Percentiles rank a stretch among this genome's conserved stretches.
phyloP scores from a whole-genome alignment of 2,113 vertebrate genomes.

The Halichoerus grypus region DNA sequence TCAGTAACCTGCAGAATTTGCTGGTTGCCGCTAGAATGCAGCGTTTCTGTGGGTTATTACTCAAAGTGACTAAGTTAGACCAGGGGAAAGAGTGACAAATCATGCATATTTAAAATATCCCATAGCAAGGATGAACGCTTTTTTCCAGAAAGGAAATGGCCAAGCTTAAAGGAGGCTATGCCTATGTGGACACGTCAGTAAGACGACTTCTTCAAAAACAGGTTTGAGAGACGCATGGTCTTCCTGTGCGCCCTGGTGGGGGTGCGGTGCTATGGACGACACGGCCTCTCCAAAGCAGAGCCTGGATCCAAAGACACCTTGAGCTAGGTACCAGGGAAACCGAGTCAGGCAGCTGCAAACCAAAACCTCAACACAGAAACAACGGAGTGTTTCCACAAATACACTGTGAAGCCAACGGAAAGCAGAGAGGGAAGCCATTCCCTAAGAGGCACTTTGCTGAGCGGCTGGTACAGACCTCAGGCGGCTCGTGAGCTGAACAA shows the following conservation, averaged over 20 bases:
- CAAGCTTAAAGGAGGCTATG: not conserved
- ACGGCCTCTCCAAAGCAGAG: not conserved
- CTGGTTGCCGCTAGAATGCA: not conserved
- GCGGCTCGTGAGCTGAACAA: not conserved
- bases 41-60: not conserved
- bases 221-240: not conserved
- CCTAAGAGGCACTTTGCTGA: not conserved
- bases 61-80: not conserved
- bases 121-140: not conserved
- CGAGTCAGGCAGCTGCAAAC: not conserved
- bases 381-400: not conserved
- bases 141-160: not conserved
- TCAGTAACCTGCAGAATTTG: not conserved
- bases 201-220: not conserved
- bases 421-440: not conserved
- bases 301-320: rapidly evolving
- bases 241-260: not conserved
- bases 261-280: not conserved
- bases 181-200: not conserved
- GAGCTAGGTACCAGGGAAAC: not conserved
- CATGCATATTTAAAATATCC: not conserved
- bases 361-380: not conserved
- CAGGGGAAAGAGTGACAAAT: slow-evolving; percentile 23
- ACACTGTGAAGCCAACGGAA: not conserved
- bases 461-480: not conserved